Evolutionary conservation across 2,888 invertebrate genomes (phyloP).

Genomic region (Erebia aethiops): DNA sequence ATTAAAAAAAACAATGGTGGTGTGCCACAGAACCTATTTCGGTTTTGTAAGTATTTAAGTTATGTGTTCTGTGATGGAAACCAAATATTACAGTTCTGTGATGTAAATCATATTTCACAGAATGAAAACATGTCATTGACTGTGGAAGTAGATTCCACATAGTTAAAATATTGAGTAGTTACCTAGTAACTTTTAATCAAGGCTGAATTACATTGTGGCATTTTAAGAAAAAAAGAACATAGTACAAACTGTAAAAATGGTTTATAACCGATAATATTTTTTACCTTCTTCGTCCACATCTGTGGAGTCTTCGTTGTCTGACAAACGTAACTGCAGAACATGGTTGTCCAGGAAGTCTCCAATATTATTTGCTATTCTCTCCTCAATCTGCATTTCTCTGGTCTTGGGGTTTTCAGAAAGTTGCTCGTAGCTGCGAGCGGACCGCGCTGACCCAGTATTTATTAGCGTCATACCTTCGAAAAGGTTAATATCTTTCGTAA

Average conservation of each 20-base stretch:
- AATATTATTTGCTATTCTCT: conserved; percentile 72
- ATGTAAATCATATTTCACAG: too few relatives aligned
- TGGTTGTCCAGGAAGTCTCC: conserved; percentile 75
- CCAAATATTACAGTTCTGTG: too few relatives aligned
- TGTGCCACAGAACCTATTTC: background rate
- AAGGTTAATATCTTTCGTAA: conserved; percentile 76
- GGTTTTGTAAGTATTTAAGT: too few relatives aligned
- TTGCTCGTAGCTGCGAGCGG: conserved; percentile 74
- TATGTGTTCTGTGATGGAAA: too few relatives aligned
- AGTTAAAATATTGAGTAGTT: too few relatives aligned
- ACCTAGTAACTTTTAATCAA: too few relatives aligned
- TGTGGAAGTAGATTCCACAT: too few relatives aligned
- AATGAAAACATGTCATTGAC: too few relatives aligned
- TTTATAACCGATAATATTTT: conserved; percentile 25
- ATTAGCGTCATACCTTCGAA: conserved; percentile 78
- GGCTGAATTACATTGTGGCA: too few relatives aligned
- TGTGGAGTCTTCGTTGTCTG: conserved; percentile 67
- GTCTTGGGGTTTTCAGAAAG: conserved; percentile 71
- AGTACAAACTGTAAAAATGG: too few relatives aligned
- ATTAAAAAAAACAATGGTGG: background rate
- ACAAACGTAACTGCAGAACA: conserved; percentile 73
- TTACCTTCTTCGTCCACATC: conserved; percentile 77
- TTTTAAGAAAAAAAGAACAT: too few relatives aligned
- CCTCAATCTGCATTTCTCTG: conserved; percentile 71
- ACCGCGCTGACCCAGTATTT: conserved; percentile 78